Percentiles rank a stretch among this genome's conserved stretches.
These are phyloP conservation scores for Volucella inanis DNA, from an alignment of 2,888 invertebrate genomes.

Conservation along the genomic window DNA sequence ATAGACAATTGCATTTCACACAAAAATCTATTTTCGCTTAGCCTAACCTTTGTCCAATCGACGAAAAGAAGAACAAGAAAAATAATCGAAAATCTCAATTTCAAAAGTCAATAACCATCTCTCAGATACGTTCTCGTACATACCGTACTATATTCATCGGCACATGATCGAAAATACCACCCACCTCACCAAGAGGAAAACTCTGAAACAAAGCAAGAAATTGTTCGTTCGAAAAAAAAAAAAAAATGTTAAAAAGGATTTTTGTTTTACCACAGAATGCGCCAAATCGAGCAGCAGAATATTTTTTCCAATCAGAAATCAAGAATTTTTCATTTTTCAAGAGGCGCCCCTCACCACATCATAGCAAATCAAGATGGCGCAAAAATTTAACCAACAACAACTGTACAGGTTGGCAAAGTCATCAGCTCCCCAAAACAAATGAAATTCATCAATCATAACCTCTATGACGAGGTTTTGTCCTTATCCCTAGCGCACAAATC, in stretches of 20 bases:
- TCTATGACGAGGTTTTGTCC: constrained; percentile 71
- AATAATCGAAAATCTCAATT: constrained; percentile 12
- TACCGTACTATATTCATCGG: not conserved
- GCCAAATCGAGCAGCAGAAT: constrained; percentile 63
- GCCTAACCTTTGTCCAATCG: constrained; percentile 4
- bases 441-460: constrained; percentile 73
- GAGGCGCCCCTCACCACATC: not conserved
- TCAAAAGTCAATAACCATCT: constrained; percentile 26
- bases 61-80: not conserved
- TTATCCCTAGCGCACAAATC: constrained; percentile 3
- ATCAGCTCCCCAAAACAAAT: constrained; percentile 70
- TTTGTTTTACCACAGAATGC: constrained; percentile 38
- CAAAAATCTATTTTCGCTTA: constrained; percentile 3
- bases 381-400: constrained; percentile 38
- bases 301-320: constrained; percentile 62
- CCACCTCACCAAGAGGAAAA: constrained; percentile 18
- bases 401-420: constrained; percentile 66
- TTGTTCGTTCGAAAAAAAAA: not conserved
- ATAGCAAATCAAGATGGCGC: not conserved
- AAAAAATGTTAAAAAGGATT: constrained; percentile 63
- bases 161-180: not conserved
- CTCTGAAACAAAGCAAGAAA: constrained; percentile 37
- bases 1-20: not conserved
- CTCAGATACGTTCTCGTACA: not conserved
- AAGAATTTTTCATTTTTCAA: constrained; percentile 26